Evolutionary conservation across 2,888 invertebrate species (phyloP).

Genomic region (Harpagoxenus sublaevis): DNA sequence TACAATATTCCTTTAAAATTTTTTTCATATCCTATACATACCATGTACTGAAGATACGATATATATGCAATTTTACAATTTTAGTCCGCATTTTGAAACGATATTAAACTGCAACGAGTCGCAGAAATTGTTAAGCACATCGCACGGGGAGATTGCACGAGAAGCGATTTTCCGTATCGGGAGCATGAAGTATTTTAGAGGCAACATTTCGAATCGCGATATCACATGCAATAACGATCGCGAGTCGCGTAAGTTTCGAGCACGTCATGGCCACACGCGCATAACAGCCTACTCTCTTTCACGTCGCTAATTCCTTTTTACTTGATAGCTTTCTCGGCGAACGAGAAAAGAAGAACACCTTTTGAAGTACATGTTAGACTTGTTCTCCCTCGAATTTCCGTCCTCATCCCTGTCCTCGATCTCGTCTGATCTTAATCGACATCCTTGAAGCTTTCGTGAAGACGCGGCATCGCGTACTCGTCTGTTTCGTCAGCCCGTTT

Average conservation of each 20-base stretch:
- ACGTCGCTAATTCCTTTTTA: conserved; percentile 4
- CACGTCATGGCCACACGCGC: conserved; percentile 49
- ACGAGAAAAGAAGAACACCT: neutral
- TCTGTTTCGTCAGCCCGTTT: conserved; percentile 20
- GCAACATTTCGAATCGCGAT: conserved; percentile 13
- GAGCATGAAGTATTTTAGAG: conserved; percentile 14
- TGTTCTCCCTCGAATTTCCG: neutral
- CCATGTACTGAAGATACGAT: neutral
- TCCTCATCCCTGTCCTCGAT: neutral
- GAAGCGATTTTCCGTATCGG: neutral
- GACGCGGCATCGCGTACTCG: neutral
- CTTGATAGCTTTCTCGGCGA: conserved; percentile 24
- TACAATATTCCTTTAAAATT: neutral
- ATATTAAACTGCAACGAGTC: conserved; percentile 2
- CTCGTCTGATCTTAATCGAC: neutral
- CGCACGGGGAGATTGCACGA: conserved; percentile 1
- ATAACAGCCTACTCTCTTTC: conserved; percentile 55
- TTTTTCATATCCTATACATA: neutral
- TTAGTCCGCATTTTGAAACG: neutral
- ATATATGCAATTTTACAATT: conserved; percentile 18
- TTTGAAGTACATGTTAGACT: neutral
- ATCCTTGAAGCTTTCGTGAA: conserved; percentile 16
- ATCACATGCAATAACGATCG: conserved; percentile 4
- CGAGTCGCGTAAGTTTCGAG: conserved; percentile 37
- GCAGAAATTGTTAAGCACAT: neutral